Evolutionary conservation across 2,797 vertebrate genomes (phyloP).

Genomic region (Danio albolineatus): DNA sequence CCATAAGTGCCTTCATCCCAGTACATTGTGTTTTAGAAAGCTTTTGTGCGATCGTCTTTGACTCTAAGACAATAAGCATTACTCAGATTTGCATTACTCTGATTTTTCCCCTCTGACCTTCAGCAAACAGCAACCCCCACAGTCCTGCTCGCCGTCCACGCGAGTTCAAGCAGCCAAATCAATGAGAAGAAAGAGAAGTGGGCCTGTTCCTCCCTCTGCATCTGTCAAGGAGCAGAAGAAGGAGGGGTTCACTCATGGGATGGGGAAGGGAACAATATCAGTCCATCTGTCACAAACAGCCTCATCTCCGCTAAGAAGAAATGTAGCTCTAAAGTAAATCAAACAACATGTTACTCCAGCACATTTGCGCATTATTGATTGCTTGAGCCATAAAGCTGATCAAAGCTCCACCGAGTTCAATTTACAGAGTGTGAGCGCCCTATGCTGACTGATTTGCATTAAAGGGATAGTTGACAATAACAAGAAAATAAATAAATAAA

Average conservation of each 20-base stretch:
- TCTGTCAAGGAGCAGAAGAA: constrained; percentile 81
- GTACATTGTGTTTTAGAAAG: neutral
- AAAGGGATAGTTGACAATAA: too few relatives aligned
- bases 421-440: neutral
- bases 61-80: constrained; percentile 32
- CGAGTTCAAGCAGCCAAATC: constrained; percentile 82
- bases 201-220: constrained; percentile 80
- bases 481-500: too few relatives aligned
- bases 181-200: constrained; percentile 82
- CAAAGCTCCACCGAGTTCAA: constrained; percentile 26
- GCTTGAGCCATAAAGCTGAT: constrained; percentile 57
- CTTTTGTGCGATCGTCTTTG: neutral
- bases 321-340: constrained; percentile 75
- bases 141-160: constrained; percentile 68
- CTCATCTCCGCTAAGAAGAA: constrained; percentile 78
- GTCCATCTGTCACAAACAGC: constrained; percentile 84
- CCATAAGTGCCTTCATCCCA: constrained; percentile 16
- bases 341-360: constrained; percentile 69
- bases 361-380: constrained; percentile 72
- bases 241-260: constrained; percentile 75
- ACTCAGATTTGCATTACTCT: constrained; percentile 37
- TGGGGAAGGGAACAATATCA: constrained; percentile 78
- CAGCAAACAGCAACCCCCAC: constrained; percentile 73
- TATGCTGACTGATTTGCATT: neutral
- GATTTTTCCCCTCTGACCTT: constrained; percentile 63